Evolutionary conservation across 2,888 invertebrate genomes (phyloP), one percentile per base, ranked within the genome.

Genomic region (Norana najaformis): DNA sequence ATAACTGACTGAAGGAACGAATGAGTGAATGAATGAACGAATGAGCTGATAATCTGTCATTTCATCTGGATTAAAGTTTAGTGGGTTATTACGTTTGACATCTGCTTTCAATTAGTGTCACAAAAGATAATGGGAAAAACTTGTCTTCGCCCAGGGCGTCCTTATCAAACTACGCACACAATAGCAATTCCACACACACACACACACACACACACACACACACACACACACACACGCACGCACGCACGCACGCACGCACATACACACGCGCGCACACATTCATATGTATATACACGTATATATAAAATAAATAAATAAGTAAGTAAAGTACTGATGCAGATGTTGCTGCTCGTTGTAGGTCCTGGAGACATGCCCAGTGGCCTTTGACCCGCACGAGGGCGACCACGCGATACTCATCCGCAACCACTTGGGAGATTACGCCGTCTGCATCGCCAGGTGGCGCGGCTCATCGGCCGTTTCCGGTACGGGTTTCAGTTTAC

Each of bases 381-480:
- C 89, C 13, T 88, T 91, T 39, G 91, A 92, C 85, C 88, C 91
- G 4, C 82, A 91, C 23, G n/a, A 39, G 4, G 92, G 90, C 4
- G 92, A 92, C 88, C 88, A 89, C 36, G 92, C 91, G n/a, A 92
- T 92, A 91, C 39, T 91, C 41, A 88, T 92, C 5, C 88, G 90
- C 37, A 91, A 91, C 39, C 88, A 89, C 37, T 14, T 36, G 23
- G 91, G 91, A 18, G 92, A 92, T 85, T 92, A 91, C 91, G 90
- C 69, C 36, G 82, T 92, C 35, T 83, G 89, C 41, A 36, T 89
- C 6, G 91, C 91, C 34, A 88, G 89, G 69, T 91, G 89, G 91
- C 47, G 38, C 6, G 85, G 85, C 8, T 85, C 85, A n/a, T 69
- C 69, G n/a, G 69, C 69, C 3, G 13, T 69, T 69, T 69, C 69